Percentiles rank a stretch among this genome's conserved stretches.
Evolutionary conservation across 1,140 invertebrate genomes (phyloP).

Genomic region (Oedothorax gibbosus): DNA sequence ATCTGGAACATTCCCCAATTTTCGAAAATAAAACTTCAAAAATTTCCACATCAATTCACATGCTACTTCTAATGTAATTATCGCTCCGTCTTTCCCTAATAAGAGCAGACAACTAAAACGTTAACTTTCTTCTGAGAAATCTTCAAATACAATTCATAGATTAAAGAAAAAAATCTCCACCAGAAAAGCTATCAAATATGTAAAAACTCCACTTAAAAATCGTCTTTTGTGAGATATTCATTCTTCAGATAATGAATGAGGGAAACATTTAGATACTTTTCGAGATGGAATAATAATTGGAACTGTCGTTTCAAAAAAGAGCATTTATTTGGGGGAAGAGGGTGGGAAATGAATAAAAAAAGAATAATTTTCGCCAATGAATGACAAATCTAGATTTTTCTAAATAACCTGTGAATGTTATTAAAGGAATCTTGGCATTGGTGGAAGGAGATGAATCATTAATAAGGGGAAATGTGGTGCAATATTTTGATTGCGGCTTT

Average conservation of each 20-base stretch:
- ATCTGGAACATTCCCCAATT: too few relatives aligned
- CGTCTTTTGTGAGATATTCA: constrained; percentile 11
- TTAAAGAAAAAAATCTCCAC: background rate
- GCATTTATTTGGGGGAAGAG: constrained; percentile 26
- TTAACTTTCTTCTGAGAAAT: too few relatives aligned
- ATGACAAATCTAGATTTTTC: constrained; percentile 41
- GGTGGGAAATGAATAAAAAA: background rate
- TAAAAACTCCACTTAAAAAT: constrained; percentile 38
- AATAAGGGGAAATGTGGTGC: constrained; percentile 3
- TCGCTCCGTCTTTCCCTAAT: too few relatives aligned
- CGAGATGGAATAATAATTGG: constrained; percentile 40
- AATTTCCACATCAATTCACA: too few relatives aligned
- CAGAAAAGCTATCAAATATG: constrained; percentile 13
- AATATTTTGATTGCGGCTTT: background rate
- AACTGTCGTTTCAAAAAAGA: constrained; percentile 20
- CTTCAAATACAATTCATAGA: too few relatives aligned
- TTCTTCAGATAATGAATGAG: constrained; percentile 28
- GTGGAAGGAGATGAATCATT: background rate
- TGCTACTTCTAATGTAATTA: too few relatives aligned
- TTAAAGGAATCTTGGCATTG: constrained; percentile 21
- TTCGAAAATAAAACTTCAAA: too few relatives aligned
- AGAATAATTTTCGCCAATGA: constrained; percentile 26
- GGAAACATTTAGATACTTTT: constrained; percentile 37
- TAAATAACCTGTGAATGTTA: constrained; percentile 42
- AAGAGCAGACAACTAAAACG: too few relatives aligned